phyloP scores from a whole-genome alignment of 2,797 vertebrate species.

The Macroramphosus scolopax region DNA sequence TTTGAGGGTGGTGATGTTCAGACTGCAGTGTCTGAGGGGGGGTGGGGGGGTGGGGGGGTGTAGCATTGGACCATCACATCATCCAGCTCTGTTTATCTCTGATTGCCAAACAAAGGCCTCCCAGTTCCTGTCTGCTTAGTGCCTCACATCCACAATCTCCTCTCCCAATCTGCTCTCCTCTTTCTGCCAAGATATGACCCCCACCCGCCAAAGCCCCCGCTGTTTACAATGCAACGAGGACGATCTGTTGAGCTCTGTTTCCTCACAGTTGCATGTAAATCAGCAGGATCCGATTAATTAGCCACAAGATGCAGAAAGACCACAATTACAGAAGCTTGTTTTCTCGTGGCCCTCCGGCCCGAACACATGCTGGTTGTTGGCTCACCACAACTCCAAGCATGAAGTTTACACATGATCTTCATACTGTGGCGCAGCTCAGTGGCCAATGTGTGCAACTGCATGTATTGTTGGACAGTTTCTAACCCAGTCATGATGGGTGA shows the following conservation, averaged over 20 bases:
- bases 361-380: slow-evolving; percentile 5
- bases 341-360: slow-evolving; percentile 5
- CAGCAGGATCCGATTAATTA: not conserved
- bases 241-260: too few species aligned
- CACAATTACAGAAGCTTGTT: too few species aligned
- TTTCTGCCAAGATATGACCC: too few species aligned
- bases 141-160: slow-evolving; percentile 35
- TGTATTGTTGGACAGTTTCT: not conserved
- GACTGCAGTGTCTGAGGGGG: slow-evolving; percentile 20
- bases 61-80: slow-evolving; percentile 61
- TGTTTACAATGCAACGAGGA: not conserved
- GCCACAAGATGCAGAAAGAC: too few species aligned
- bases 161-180: slow-evolving; percentile 21
- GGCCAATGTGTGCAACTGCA: slow-evolving; percentile 7
- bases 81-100: slow-evolving; percentile 56
- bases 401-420: slow-evolving; percentile 28
- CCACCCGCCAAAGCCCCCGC: not conserved
- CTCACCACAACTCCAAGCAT: too few species aligned
- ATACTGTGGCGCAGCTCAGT: slow-evolving; percentile 35
- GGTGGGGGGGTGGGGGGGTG: not conserved
- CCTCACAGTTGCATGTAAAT: slow-evolving; percentile 8
- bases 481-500: not conserved
- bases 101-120: slow-evolving; percentile 49
- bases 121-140: slow-evolving; percentile 43
- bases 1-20: slow-evolving; percentile 39